A percentile compares a stretch with the other conserved stretches of the same genome.
Evolutionary conservation across 1,140 invertebrate genomes (phyloP).

Genomic region (Dreissena polymorpha): DNA sequence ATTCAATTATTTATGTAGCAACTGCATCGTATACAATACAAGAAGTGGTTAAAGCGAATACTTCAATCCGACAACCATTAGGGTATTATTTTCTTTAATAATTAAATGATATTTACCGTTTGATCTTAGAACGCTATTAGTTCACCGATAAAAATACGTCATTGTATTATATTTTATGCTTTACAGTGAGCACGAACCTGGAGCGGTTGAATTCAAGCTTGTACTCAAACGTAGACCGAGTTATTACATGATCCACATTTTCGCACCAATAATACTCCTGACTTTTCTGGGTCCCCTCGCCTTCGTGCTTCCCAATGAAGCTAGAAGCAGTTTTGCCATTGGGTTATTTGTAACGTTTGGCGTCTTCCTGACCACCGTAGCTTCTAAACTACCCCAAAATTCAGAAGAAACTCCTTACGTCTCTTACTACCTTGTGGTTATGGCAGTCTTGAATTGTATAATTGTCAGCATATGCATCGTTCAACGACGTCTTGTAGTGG

Average conservation of each 20-base stretch:
- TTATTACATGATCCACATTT: conserved; percentile 82
- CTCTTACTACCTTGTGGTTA: conserved; percentile 72
- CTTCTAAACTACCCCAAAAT: conserved; percentile 82
- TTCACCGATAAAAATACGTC: neutral
- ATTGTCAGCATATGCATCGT: conserved; percentile 1
- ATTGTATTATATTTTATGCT: too few species aligned
- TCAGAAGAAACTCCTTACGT: conserved; percentile 83
- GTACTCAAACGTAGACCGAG: conserved; percentile 63
- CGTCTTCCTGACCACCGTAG: conserved; percentile 82
- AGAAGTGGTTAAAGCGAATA: too few species aligned
- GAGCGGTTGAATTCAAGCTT: conserved; percentile 32
- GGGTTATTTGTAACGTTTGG: conserved; percentile 82
- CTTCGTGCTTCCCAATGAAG: conserved; percentile 82
- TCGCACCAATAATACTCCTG: conserved; percentile 83
- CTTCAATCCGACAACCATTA: too few species aligned
- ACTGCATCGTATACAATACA: too few species aligned
- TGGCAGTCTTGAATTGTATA: neutral
- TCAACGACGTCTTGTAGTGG: neutral
- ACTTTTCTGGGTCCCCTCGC: conserved; percentile 81
- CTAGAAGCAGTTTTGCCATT: conserved; percentile 82
- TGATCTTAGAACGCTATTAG: neutral
- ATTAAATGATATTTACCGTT: too few species aligned
- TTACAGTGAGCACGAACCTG: too few species aligned
- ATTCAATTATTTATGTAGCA: too few species aligned
- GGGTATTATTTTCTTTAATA: too few species aligned